Evolutionary conservation across 2,113 vertebrate genomes (phyloP).

Genomic region (Amia ocellicauda): DNA sequence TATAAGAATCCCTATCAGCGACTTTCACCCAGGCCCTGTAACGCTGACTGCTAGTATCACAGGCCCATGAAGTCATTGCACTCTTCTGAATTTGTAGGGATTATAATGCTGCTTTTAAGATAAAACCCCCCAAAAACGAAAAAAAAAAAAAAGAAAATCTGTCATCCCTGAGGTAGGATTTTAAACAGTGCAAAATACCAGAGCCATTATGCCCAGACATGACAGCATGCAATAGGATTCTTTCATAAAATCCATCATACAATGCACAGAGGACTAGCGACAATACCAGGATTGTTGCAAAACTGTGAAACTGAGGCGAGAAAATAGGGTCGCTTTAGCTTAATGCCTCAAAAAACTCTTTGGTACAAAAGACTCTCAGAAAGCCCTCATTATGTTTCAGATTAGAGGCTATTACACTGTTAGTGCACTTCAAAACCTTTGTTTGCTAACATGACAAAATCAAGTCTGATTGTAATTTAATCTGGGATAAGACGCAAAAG

Average conservation of each 20-base stretch:
- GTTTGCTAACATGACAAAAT: slow-evolving; percentile 73
- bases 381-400: slow-evolving; percentile 63
- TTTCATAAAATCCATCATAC: slow-evolving; percentile 30
- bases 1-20: slow-evolving; percentile 26
- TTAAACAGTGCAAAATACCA: slow-evolving; percentile 31
- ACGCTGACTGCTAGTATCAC: slow-evolving; percentile 12
- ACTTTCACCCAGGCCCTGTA: slow-evolving; percentile 13
- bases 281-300: slow-evolving; percentile 36
- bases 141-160: not conserved
- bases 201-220: slow-evolving; percentile 27
- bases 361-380: slow-evolving; percentile 34
- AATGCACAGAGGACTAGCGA: slow-evolving; percentile 22
- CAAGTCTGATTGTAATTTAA: slow-evolving; percentile 64
- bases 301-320: slow-evolving; percentile 15
- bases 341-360: slow-evolving; percentile 25
- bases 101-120: slow-evolving; percentile 29
- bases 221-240: slow-evolving; percentile 37
- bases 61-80: slow-evolving; percentile 46
- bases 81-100: slow-evolving; percentile 31
- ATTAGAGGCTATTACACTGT: slow-evolving; percentile 65
- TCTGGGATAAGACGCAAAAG: slow-evolving; percentile 53
- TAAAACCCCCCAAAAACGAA: not conserved
- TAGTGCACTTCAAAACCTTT: slow-evolving; percentile 67
- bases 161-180: slow-evolving; percentile 34
- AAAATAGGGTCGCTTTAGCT: slow-evolving; percentile 28